Conservation (phyloP, 1,140 invertebrate species). For the Eupeodes corollae region DNA sequence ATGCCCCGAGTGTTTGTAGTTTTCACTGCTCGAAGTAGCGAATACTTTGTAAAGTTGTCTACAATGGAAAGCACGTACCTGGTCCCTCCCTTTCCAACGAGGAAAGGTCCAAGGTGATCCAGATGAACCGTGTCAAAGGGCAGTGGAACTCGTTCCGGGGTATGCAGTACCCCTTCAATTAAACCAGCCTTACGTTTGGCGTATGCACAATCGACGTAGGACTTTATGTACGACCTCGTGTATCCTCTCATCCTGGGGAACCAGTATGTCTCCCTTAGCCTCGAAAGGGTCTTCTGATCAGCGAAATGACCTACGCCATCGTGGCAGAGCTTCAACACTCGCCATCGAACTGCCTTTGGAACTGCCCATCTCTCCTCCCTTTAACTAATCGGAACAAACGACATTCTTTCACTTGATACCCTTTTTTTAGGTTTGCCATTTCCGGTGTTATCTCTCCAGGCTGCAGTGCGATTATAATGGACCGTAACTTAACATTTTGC, state of each 20-base stretch:
- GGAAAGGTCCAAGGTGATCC: slow-evolving; percentile 17
- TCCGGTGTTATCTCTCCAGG: too few relatives aligned
- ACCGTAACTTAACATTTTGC: too few relatives aligned
- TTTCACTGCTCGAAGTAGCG: slow-evolving; percentile 12
- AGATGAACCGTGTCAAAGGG: slow-evolving; percentile 16
- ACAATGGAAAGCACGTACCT: background rate
- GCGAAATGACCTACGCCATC: background rate
- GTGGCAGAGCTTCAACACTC: background rate
- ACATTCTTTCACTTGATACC: background rate
- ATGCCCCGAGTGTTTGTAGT: slow-evolving; percentile 8
- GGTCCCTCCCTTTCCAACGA: slow-evolving; percentile 3
- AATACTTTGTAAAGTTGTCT: slow-evolving; percentile 10
- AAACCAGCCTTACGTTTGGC: background rate
- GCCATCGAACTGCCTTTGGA: background rate
- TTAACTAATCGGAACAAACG: background rate
- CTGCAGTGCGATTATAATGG: too few relatives aligned
- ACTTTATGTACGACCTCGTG: background rate
- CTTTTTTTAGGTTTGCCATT: background rate
- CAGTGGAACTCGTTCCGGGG: slow-evolving; percentile 8
- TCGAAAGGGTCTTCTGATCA: background rate
- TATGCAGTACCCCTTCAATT: slow-evolving; percentile 11
- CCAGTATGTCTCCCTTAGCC: slow-evolving; percentile 11
- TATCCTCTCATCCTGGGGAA: slow-evolving; percentile 8
- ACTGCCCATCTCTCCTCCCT: background rate
- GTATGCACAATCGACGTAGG: background rate